Evolutionary conservation across 2,888 invertebrate species (phyloP).

Genomic region (Sisyra terminalis): DNA sequence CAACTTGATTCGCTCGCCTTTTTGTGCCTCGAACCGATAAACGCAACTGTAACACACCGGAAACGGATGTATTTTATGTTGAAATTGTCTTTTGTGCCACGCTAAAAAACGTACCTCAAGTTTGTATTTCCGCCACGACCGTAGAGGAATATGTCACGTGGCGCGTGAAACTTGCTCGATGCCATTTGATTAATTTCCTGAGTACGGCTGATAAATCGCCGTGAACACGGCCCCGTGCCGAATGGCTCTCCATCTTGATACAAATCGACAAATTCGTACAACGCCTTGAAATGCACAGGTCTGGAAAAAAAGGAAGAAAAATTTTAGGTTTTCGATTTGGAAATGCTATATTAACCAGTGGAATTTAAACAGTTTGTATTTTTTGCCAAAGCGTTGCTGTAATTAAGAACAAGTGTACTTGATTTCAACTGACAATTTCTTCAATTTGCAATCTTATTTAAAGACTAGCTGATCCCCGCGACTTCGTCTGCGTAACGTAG

Average conservation of each 20-base stretch:
- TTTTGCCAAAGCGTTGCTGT: too few species aligned
- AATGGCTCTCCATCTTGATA: slow-evolving; percentile 71
- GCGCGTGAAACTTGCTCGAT: slow-evolving; percentile 56
- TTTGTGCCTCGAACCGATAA: slow-evolving; percentile 74
- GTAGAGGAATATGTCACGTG: slow-evolving; percentile 69
- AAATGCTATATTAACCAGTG: too few species aligned
- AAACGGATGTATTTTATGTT: neutral
- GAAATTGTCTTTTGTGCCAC: neutral
- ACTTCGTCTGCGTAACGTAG: too few species aligned
- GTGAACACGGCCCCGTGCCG: slow-evolving; percentile 56
- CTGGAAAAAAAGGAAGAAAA: slow-evolving; percentile 29
- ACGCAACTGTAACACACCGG: slow-evolving; percentile 45
- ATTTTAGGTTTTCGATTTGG: too few species aligned
- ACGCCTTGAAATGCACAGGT: slow-evolving; percentile 66
- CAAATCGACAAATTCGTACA: slow-evolving; percentile 78
- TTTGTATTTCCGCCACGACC: slow-evolving; percentile 72
- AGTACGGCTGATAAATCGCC: slow-evolving; percentile 51
- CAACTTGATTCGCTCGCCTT: slow-evolving; percentile 63
- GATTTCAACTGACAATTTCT: too few species aligned
- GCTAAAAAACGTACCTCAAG: slow-evolving; percentile 39
- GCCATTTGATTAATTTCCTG: slow-evolving; percentile 9
- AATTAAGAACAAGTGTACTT: too few species aligned
- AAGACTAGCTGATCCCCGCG: too few species aligned
- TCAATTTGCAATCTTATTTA: too few species aligned
- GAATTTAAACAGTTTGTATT: too few species aligned